A percentile compares a stretch with the other conserved stretches of the same genome.
phyloP scores from a whole-genome alignment of 1,140 invertebrate genomes.

The Sogatella furcifera region DNA sequence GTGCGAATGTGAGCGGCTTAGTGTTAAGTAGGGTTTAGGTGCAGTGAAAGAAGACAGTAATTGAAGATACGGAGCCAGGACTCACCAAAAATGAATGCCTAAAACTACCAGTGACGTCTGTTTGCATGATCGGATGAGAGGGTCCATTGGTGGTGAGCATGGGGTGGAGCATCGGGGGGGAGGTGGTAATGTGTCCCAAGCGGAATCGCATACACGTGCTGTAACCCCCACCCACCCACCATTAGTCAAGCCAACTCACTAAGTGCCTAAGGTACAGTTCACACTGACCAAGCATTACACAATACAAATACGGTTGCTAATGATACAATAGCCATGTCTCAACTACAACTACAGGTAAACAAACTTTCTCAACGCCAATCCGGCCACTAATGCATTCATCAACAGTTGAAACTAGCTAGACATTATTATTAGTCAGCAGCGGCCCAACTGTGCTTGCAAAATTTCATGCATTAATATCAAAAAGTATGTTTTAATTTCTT shows the following conservation, averaged over 20 bases:
- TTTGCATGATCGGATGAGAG: conserved; percentile 1
- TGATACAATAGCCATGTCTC: background rate
- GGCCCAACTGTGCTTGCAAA: no score
- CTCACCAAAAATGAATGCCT: background rate
- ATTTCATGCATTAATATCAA: no score
- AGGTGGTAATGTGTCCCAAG: conserved; percentile 34
- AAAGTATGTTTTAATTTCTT: no score
- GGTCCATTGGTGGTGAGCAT: conserved; percentile 22
- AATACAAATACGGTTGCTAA: background rate
- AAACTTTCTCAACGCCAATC: no score
- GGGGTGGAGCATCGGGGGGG: conserved; percentile 34
- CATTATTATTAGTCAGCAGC: no score
- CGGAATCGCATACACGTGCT: conserved; percentile 43
- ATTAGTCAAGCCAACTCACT: background rate
- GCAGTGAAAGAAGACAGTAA: conserved; percentile 1
- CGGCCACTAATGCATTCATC: no score
- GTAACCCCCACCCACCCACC: conserved; percentile 10
- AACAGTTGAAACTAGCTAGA: no score
- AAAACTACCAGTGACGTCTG: background rate
- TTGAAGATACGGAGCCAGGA: background rate
- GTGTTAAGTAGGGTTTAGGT: background rate
- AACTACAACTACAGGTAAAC: background rate
- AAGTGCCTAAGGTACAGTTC: background rate
- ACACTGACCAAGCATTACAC: background rate
- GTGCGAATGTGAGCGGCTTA: no score